phyloP scores from a whole-genome alignment of 2,888 invertebrate genomes.

The Drosophila antonietae region DNA sequence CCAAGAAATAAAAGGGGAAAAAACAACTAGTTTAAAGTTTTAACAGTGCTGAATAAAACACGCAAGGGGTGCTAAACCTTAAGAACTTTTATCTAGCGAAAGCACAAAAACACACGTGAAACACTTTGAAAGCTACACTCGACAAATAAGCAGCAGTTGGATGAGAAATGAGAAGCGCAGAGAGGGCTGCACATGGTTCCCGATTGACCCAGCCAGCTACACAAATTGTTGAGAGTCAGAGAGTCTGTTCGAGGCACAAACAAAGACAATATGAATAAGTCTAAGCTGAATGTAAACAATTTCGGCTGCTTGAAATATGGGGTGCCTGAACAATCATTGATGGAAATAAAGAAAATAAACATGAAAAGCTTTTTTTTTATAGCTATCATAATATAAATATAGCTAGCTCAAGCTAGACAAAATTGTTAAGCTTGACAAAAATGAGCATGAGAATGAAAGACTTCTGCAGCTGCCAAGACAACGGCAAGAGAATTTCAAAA shows the following conservation, averaged over 20 bases:
- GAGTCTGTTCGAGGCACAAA: not conserved
- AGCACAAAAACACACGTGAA: slow-evolving; percentile 9
- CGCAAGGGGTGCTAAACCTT: slow-evolving; percentile 11
- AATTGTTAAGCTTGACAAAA: not conserved
- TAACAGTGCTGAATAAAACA: slow-evolving; percentile 35
- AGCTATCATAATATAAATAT: not conserved
- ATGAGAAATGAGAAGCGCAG: slow-evolving; percentile 15
- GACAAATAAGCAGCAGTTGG: not conserved
- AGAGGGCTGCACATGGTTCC: not conserved
- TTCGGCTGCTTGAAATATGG: not conserved
- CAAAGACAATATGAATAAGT: not conserved
- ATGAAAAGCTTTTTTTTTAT: not conserved
- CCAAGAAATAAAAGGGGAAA: slow-evolving; percentile 21
- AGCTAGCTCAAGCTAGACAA: not conserved
- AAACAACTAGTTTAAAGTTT: slow-evolving; percentile 42
- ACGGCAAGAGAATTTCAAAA: not conserved
- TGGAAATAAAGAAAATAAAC: not conserved
- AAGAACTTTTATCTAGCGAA: slow-evolving; percentile 16
- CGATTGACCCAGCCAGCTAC: not conserved
- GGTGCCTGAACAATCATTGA: not conserved
- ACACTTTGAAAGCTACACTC: slow-evolving; percentile 16
- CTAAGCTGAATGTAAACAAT: not conserved
- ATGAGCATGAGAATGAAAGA: not conserved
- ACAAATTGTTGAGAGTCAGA: no score
- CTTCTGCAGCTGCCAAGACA: not conserved